Evolutionary conservation across 2,888 invertebrate genomes (phyloP).

Genomic region (Hirtodrosophila confusa): DNA sequence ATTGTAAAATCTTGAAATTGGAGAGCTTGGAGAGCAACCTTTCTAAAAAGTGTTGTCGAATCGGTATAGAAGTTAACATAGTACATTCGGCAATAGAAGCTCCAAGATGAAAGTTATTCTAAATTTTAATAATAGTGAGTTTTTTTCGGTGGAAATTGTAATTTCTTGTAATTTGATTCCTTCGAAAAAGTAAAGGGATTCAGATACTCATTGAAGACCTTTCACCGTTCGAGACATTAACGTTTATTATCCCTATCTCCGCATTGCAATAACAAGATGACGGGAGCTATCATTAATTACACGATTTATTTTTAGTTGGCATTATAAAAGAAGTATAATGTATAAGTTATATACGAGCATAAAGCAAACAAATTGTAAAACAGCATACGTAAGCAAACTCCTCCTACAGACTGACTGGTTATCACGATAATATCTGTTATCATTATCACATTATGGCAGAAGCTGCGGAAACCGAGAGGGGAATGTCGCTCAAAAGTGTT

Average conservation of each 20-base stretch:
- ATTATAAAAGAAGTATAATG: slow-evolving; percentile 32
- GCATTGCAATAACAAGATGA: slow-evolving; percentile 6
- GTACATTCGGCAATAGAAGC: too few species aligned
- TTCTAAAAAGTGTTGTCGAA: too few species aligned
- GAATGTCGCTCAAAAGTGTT: slow-evolving; percentile 10
- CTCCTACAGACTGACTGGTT: slow-evolving; percentile 40
- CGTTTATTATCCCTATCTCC: neutral
- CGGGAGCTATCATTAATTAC: slow-evolving; percentile 4
- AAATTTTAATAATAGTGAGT: too few species aligned
- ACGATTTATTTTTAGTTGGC: slow-evolving; percentile 54
- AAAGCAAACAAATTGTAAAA: slow-evolving; percentile 60
- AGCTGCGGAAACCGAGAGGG: slow-evolving; percentile 19
- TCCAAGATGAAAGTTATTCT: too few species aligned
- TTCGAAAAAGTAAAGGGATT: too few species aligned
- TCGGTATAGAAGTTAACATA: too few species aligned
- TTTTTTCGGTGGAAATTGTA: too few species aligned
- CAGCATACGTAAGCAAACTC: slow-evolving; percentile 56
- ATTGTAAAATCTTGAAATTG: too few species aligned
- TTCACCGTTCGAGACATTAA: neutral
- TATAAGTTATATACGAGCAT: slow-evolving; percentile 34
- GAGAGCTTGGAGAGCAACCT: too few species aligned
- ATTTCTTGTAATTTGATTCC: too few species aligned
- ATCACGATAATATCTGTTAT: slow-evolving; percentile 34
- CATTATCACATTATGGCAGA: slow-evolving; percentile 33
- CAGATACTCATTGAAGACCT: neutral